Conservation (phyloP, 2,797 vertebrate species). For the Yasuhikotakia modesta region DNA sequence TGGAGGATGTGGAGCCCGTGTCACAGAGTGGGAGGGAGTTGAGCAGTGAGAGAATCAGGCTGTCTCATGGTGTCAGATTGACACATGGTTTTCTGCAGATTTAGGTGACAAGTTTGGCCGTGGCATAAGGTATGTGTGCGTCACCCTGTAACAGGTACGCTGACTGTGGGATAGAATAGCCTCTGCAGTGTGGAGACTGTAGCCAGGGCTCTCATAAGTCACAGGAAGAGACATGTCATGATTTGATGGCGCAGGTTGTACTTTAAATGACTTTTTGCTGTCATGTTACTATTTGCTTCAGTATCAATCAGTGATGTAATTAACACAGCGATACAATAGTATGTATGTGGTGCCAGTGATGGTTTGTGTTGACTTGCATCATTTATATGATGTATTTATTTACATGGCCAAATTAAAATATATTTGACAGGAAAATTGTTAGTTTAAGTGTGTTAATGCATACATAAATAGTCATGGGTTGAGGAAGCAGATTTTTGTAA, state of each 20-base stretch:
- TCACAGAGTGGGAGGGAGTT: slow-evolving; percentile 62
- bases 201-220: slow-evolving; percentile 48
- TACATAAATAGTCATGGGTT: too few relatives aligned
- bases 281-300: slow-evolving; percentile 23
- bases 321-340: slow-evolving; percentile 1
- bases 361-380: neutral
- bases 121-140: slow-evolving; percentile 73
- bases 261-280: slow-evolving; percentile 57
- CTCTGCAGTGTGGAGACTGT: slow-evolving; percentile 39
- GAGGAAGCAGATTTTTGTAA: too few relatives aligned
- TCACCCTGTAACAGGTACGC: slow-evolving; percentile 39
- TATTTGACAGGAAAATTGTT: too few relatives aligned
- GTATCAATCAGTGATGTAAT: neutral
- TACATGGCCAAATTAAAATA: too few relatives aligned
- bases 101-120: slow-evolving; percentile 68
- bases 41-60: slow-evolving; percentile 65
- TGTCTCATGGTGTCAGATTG: slow-evolving; percentile 65
- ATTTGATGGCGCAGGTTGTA: slow-evolving; percentile 56
- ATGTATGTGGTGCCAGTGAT: neutral
- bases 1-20: slow-evolving; percentile 73
- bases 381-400: too few relatives aligned
- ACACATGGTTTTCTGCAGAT: slow-evolving; percentile 65
- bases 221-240: slow-evolving; percentile 47
- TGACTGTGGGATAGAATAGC: slow-evolving; percentile 47
- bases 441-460: too few relatives aligned